phyloP scores from a whole-genome alignment of 2,797 vertebrate species.

The Pyrocephalus nanus region DNA sequence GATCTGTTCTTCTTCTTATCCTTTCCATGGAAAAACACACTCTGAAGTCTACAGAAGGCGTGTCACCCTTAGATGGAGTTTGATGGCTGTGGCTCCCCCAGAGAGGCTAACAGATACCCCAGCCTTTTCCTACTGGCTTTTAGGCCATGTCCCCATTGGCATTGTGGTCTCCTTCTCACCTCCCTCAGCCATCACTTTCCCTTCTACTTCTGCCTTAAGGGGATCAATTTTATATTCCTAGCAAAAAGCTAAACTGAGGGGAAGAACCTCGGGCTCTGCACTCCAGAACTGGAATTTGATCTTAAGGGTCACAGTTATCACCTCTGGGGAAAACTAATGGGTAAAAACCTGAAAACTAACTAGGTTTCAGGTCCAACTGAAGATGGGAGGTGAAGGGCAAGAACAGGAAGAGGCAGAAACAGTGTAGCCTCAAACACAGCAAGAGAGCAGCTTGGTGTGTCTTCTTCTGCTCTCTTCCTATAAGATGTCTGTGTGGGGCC shows the following conservation, averaged over 20 bases:
- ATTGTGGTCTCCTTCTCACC: not conserved
- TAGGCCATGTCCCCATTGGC: not conserved
- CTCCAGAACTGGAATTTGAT: not conserved
- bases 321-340: not conserved
- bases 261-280: not conserved
- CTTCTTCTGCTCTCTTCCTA: not conserved
- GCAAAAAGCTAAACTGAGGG: not conserved
- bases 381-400: not conserved
- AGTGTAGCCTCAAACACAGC: not conserved
- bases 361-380: not conserved
- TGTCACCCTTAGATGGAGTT: not conserved
- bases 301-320: not conserved
- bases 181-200: not conserved
- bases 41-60: not conserved
- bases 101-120: not conserved
- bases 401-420: not conserved
- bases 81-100: not conserved
- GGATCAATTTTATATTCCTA: not conserved
- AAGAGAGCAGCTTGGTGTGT: not conserved
- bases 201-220: not conserved
- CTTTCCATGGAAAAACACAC: not conserved
- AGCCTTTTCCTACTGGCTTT: not conserved
- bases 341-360: not conserved
- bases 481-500: not conserved
- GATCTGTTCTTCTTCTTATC: not conserved